Evolutionary conservation across 2,888 invertebrate species (phyloP).

Genomic region (Yponomeuta plumbellus): DNA sequence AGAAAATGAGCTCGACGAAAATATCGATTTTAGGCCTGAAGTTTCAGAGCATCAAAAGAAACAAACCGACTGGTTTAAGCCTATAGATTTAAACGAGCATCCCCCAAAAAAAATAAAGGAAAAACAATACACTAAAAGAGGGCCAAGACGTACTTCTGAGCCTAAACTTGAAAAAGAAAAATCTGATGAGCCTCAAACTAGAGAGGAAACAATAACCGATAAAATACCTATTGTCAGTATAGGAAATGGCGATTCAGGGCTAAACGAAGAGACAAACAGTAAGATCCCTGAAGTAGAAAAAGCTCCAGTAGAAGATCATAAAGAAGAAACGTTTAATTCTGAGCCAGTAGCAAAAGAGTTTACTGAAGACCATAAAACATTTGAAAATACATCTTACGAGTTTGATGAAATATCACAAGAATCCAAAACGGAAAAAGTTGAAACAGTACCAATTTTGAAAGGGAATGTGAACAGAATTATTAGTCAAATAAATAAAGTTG

Average conservation of each 20-base stretch:
- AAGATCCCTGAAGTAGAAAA: too few relatives aligned
- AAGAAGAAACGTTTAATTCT: constrained; percentile 17
- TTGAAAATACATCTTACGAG: not conserved
- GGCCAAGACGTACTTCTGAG: not conserved
- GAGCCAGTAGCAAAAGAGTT: not conserved
- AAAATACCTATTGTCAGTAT: constrained; percentile 22
- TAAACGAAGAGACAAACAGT: too few relatives aligned
- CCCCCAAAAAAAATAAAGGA: not conserved
- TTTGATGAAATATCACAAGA: not conserved
- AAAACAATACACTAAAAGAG: not conserved
- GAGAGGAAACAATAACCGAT: constrained; percentile 23
- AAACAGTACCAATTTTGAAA: constrained; percentile 36
- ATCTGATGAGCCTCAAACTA: not conserved
- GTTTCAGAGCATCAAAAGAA: not conserved
- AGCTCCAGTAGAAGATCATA: not conserved
- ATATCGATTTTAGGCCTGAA: not conserved
- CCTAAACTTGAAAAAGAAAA: not conserved
- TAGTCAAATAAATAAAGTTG: constrained; percentile 31
- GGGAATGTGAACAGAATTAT: constrained; percentile 49
- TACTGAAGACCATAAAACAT: not conserved
- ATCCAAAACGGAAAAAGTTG: not conserved
- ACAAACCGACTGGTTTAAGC: not conserved
- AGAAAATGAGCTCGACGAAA: not conserved
- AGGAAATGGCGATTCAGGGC: not conserved
- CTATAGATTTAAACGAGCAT: not conserved